Evolutionary conservation across 92 coral and sea anemone genomes (phyloP), one percentile per base, ranked within the genome.

Genomic region (Epizoanthus ramosus): DNA sequence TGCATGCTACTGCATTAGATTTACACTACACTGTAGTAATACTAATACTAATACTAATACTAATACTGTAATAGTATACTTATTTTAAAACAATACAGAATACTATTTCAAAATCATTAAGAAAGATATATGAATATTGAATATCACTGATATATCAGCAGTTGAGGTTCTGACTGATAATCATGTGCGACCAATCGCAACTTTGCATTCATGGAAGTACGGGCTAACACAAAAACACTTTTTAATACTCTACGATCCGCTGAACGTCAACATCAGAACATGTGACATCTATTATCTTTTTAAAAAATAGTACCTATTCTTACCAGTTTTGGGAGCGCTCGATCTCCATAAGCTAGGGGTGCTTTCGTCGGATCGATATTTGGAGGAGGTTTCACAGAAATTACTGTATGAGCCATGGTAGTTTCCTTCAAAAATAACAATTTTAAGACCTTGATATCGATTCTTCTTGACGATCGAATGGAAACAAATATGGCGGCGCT

Each of bases 341-440:
- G 81, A 31, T 75, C 68, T 59, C 81, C 81, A 75, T 97, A 97
- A 33, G 99, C 99, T 61, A 97, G 90, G 69, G 94, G 89, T 31
- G 99, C 92, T 76, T 97, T 97, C 1, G 98, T 97, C 50, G 91
- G 87, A 74, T 94, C 99, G 80, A 94, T 92, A 74, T 94, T 88
- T 66, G 99, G 99, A 9, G 99, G 99, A 57, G 91, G 80, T 31
- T 90, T 87, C 35, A 90, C 90, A 52, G 98, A 97, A 58, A 97
- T 94, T 3, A 97, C 91, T 18, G 98, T 97, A 64, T 88, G 83
- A 75, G 98, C 99, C 99, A 94, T 97, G 31, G 9, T 75, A 24
- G 65, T 83, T 37, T 23, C 22, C 22, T 6, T 15, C 7, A 23
- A 63, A 39, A 21, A 0, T 10, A 52, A n/a, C 22, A 22, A 33